phyloP scores from a whole-genome alignment of 2,888 invertebrate species.

The Nephrotoma appendiculata region DNA sequence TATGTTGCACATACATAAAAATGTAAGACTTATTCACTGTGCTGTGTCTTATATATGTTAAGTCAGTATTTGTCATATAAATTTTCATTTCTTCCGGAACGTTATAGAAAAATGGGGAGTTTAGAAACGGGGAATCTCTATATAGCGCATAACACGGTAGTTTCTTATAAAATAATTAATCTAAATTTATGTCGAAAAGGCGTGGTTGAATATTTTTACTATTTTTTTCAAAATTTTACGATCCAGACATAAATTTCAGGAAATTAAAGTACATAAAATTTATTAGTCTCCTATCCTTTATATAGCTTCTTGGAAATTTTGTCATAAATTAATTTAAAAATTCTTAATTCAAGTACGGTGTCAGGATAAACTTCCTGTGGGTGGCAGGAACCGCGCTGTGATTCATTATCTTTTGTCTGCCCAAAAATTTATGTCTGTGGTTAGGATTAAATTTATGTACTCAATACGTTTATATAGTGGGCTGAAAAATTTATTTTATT shows the following conservation, averaged over 20 bases:
- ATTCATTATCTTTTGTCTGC: neutral
- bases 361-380: neutral
- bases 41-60: neutral
- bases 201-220: neutral
- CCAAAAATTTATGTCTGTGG: neutral
- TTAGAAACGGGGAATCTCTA: neutral
- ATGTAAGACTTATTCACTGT: neutral
- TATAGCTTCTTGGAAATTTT: neutral
- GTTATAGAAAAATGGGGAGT: neutral
- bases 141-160: neutral
- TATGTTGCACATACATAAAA: neutral
- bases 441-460: neutral
- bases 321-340: neutral
- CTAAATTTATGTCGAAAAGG: neutral
- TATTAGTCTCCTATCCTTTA: neutral
- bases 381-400: neutral
- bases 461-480: neutral
- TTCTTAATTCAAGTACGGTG: neutral
- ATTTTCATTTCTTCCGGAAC: neutral
- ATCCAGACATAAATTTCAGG: neutral
- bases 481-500: too few relatives aligned
- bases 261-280: neutral
- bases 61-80: neutral
- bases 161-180: neutral
- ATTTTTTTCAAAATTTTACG: neutral